Base-by-base conservation (phyloP, 2,888 invertebrate species). In the Theretra japonica region DNA sequence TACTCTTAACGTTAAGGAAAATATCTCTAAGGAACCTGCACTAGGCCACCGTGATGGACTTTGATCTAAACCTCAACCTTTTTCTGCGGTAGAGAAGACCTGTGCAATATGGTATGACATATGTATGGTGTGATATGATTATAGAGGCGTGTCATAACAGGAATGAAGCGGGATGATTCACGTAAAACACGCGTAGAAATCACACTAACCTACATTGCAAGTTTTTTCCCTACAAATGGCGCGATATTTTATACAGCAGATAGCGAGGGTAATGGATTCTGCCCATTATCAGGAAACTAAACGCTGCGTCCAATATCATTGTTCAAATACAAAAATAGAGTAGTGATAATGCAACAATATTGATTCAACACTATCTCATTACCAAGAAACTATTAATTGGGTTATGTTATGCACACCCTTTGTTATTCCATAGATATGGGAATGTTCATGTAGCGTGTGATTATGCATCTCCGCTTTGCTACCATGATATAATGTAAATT, bases 301-400 rank as follows among this genome's bases (percentile, higher is more conserved):
- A 83, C 78, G 81, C 75, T 75, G 73, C 76, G 77, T 76, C 78
- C 77, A 77, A 73, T 84, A 83, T 83, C 82, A 73, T 74, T 77
- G 72, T 78, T 79, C 81, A 82, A 85, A 87, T 78, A 79, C 75
- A 77, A 70, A 79, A 80, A 84, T 85, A 82, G 78, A 73, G 74
- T 76, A 76, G 74, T 80, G 79, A 82, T 81, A 81, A 76, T 80
- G 77, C 79, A 78, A 75, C 73, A 70, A 76, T 85, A 81, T 86
- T 84, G 84, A 86, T 84, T 80, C 73, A 77, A 68, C 70, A 73
- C 74, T 82, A 82, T 86, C 82, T 81, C 78, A 81, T 82, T 87
- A 83, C 82, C 75, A 82, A 86, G 86, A 86, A 86, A 82, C 79
- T 74, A 75, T 79, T 79, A 76, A 79, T 79, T 72, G 68, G 73